Base-by-base conservation (phyloP, 2,797 vertebrate genomes). In the Crossoptilon crossoptilon region DNA sequence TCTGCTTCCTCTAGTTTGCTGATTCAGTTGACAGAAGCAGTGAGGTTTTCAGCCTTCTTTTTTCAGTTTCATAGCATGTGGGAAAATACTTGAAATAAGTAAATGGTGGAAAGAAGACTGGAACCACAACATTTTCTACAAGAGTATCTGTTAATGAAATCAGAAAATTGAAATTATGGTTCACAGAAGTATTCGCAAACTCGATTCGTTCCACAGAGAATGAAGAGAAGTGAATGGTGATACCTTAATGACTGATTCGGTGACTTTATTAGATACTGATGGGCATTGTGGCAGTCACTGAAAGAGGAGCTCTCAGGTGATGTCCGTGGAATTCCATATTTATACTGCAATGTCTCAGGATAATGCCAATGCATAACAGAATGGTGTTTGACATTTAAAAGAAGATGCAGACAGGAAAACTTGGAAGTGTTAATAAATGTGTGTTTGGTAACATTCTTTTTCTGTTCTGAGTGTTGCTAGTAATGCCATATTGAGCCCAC, bases 301-400 rank as follows among this genome's bases (percentile, higher is more conserved):
- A 79, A 94, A 94, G 55, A 24, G 56, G 70, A 93, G 22, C 70
- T 88, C 78, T 91, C 3, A 44, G 43, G 51, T 95, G 82, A 84
- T 86, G 63, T 94, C 79, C 95, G 56, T 78, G 59, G 26, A 93
- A 76, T 95, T 89, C 93, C 82, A 35, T 56, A 89, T 95, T 90
- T 93, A 84, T 95, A 75, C 56, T 75, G 84, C 93, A 83, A 87
- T 73, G 79, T 95, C 88, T 96, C 63, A 67, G 66, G 92, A 87
- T 94, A 91, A 93, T 84, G 92, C 94, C 94, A 96, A 53, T 94
- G 63, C 51, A 69, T 75, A 96, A 91, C 87, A 95, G 79, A 95
- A 92, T 68, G 63, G 24, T 70, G 72, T 70, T 89, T 92, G 62
- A 58, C 91, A 94, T 85, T 95, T 93, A 72, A 64, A 17, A 80